Evolutionary conservation across 2,888 invertebrate species (phyloP).

Genomic region (Taphrorychus bicolor): DNA sequence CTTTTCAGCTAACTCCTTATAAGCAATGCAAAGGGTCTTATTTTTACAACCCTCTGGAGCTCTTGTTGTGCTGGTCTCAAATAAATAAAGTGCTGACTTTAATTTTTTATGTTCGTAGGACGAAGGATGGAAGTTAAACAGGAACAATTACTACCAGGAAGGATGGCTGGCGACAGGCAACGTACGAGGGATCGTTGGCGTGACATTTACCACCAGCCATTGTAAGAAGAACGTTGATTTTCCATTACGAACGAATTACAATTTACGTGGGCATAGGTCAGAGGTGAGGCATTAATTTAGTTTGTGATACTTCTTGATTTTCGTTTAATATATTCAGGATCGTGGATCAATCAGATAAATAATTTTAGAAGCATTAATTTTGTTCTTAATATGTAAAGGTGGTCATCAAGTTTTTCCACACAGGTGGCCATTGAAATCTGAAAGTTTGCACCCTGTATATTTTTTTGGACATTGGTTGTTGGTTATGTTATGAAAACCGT

Average conservation of each 20-base stretch:
- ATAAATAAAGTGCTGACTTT: background rate
- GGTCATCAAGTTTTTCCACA: too few relatives aligned
- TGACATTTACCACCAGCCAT: constrained; percentile 95
- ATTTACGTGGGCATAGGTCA: constrained; percentile 94
- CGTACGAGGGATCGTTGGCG: constrained; percentile 92
- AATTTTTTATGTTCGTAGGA: constrained; percentile 67
- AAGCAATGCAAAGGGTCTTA: background rate
- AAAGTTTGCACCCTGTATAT: too few relatives aligned
- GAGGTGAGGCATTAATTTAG: too few relatives aligned
- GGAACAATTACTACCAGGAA: constrained; percentile 95
- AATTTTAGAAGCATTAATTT: too few relatives aligned
- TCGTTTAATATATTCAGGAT: background rate
- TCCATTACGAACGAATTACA: constrained; percentile 94
- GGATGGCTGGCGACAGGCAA: constrained; percentile 98
- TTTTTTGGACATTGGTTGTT: too few relatives aligned
- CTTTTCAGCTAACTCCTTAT: background rate
- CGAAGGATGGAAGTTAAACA: constrained; percentile 94
- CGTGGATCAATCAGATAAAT: too few relatives aligned
- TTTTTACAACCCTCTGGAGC: background rate
- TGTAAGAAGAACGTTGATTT: constrained; percentile 86
- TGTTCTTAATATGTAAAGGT: too few relatives aligned
- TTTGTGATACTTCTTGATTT: too few relatives aligned
- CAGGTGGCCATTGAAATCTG: too few relatives aligned
- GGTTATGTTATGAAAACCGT: too few relatives aligned
- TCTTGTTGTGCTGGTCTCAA: background rate